Evolutionary conservation across 2,113 vertebrate genomes (phyloP), one percentile per base, ranked within the genome.

Genomic region (Corythornis cristatus): DNA sequence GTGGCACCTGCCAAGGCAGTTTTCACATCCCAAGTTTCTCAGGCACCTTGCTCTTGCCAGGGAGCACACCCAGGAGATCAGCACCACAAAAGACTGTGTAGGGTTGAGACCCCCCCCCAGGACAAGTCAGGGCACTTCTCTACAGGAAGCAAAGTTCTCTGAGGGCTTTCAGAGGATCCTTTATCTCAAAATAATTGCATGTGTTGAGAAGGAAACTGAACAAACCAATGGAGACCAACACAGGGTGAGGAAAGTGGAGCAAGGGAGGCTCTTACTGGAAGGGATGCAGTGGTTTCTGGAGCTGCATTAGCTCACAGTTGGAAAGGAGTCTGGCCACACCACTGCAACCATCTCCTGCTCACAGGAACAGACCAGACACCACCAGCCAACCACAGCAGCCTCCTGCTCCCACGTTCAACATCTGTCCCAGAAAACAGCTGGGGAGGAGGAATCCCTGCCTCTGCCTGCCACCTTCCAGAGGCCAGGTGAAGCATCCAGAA

Each of bases 221-320:
- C 56, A 35, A 75, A 35, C 6, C 31, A 51, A 40, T 12, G 53
- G 62, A 78, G 66, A 45, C 8, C 62, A 79, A 14, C 15, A 13
- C n/a, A 31, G 43, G 23, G 45, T 6, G 2, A 76, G 64, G 50
- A 75, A 75, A 68, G 45, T 8, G 19, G 61, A 90, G 40, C 57
- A 81, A 57, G 50, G 37, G 53, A 87, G 45, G 45, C 45, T 89
- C 82, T 85, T 61, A 76, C 78, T 93, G 87, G 89, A 86, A 93
- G 28, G 74, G 22, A 71, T 1, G 0, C 13, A 7, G 60, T 66
- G 80, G 83, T 73, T 95, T 87, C 77, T 81, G 40, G 65, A 89
- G 77, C 86, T 51, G 62, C 57, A 75, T 93, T 81, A 92, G 77
- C 80, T 95, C 84, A 92, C 82, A 85, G 62, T 3, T 95, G 87